Conservation (phyloP, 2,113 vertebrate genomes). For the Lasiurus cinereus region DNA sequence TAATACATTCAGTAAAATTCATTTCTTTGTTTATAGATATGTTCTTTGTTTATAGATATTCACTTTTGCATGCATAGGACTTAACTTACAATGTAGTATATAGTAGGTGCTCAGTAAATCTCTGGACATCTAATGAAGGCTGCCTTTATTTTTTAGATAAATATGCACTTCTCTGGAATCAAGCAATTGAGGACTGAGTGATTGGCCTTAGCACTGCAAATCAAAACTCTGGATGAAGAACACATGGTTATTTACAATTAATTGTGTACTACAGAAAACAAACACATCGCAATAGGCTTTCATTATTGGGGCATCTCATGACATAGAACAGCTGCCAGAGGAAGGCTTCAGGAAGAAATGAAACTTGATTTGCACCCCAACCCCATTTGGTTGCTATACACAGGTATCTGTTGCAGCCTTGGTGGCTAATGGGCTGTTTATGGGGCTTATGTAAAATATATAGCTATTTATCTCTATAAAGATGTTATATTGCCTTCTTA, state of each 20-base stretch:
- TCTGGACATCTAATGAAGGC: not conserved
- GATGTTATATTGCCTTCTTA: not conserved
- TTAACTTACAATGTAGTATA: not conserved
- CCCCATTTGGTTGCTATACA: not conserved
- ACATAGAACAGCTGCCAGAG: not conserved
- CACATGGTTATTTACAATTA: conserved; percentile 8
- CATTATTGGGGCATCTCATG: not conserved
- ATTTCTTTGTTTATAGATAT: not conserved
- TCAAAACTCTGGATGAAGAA: not conserved
- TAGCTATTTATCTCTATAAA: not conserved
- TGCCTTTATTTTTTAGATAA: not conserved
- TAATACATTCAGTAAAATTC: not conserved
- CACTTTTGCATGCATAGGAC: not conserved
- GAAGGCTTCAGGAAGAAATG: not conserved
- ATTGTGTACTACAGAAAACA: not conserved
- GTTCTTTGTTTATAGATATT: not conserved
- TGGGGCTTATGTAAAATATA: not conserved
- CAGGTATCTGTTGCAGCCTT: not conserved
- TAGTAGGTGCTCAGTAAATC: not conserved
- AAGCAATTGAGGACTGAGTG: not conserved
- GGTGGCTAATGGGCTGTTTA: not conserved
- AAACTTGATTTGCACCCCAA: not conserved
- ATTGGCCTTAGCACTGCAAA: not conserved
- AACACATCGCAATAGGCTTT: not conserved
- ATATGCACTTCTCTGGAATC: not conserved